Evolutionary conservation across 2,113 vertebrate species (phyloP).

Genomic region (Urocynchramus pylzowi): DNA sequence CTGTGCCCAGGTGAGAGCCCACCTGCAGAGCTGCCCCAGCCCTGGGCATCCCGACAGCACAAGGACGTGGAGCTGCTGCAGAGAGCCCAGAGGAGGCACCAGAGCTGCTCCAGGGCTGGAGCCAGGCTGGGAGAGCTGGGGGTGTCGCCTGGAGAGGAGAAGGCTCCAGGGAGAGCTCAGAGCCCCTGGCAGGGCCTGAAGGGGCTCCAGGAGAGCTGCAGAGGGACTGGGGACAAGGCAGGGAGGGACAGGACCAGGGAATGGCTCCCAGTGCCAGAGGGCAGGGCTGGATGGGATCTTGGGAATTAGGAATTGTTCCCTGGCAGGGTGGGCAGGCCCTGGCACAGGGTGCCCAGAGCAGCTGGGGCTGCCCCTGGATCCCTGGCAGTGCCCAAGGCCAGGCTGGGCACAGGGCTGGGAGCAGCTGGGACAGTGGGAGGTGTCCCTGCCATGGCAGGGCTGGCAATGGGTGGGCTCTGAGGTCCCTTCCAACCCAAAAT

Average conservation of each 20-base stretch:
- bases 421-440: not conserved
- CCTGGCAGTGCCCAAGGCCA: not conserved
- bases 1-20: not conserved
- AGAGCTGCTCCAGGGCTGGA: not conserved
- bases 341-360: no score
- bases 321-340: not conserved
- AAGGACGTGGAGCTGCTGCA: not conserved
- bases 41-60: not conserved
- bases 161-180: not conserved
- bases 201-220: not conserved
- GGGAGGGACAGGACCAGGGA: not conserved
- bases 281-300: not conserved
- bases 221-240: not conserved
- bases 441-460: not conserved
- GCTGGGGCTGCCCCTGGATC: not conserved
- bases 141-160: not conserved
- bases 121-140: not conserved
- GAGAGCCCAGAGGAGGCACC: not conserved
- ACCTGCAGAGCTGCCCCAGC: not conserved
- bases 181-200: not conserved
- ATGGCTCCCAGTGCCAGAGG: not conserved
- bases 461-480: rapidly evolving
- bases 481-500: not conserved
- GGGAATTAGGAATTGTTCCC: not conserved
- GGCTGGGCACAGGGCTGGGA: no score